These are phyloP conservation scores for Drosophila prostipennis DNA, from an alignment of 2,888 invertebrate species.

Conservation along the genomic window DNA sequence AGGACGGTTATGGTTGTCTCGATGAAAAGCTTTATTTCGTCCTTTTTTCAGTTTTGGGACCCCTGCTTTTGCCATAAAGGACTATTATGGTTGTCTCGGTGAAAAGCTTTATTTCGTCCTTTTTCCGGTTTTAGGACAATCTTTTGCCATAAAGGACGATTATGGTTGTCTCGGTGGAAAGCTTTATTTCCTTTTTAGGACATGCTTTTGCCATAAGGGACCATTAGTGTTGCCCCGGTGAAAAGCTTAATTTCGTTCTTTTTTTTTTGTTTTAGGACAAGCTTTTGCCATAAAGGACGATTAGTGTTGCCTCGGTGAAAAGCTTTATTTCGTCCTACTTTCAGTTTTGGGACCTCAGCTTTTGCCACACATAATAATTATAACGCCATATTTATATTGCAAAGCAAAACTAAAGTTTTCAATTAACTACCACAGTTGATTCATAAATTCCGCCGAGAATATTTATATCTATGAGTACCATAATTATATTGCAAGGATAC, in stretches of 20 bases:
- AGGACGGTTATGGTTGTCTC: not conserved
- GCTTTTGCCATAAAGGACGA: not conserved
- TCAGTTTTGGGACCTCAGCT: no score
- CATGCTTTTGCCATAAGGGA: not conserved
- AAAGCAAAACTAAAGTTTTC: no score
- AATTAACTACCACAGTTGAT: no score
- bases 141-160: not conserved
- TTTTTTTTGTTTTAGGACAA: not conserved
- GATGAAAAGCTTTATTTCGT: not conserved
- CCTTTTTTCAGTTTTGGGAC: not conserved
- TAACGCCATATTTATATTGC: no score
- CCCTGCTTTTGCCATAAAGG: not conserved
- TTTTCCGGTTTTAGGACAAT: not conserved
- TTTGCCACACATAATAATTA: no score
- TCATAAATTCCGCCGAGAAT: no score
- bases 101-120: not conserved
- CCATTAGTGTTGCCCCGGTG: not conserved
- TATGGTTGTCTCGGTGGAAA: not conserved
- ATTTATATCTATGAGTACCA: not conserved
- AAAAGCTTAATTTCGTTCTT: not conserved
- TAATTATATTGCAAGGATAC: not conserved
- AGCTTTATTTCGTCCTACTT: no score
- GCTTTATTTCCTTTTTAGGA: not conserved
- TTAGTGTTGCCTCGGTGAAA: not conserved
- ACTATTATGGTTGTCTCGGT: not conserved